Evolutionary conservation across 2,797 vertebrate genomes (phyloP), one percentile per base, ranked within the genome.

Genomic region (Gobio occitaniae): DNA sequence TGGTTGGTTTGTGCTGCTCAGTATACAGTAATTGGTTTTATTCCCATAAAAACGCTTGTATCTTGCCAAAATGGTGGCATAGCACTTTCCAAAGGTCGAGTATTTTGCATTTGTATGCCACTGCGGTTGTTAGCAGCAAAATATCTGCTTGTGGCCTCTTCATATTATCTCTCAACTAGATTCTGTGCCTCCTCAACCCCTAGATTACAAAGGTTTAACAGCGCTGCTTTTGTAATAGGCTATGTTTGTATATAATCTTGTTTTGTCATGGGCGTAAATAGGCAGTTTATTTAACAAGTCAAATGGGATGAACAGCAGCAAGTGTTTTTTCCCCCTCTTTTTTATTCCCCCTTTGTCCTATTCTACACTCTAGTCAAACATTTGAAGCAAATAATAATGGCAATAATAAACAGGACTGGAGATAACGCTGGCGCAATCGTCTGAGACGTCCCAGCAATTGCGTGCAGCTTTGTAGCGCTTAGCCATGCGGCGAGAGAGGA

Each of bases 201-300:
- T 81, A 47, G 3, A 48, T 74, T 78, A 75, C 50, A 50, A 52
- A 29, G 82, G 81, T 66, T 82, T 83, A 78, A 79, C 78, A 80
- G 56, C 29, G 50, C 29, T 13, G 41, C n/a, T 50, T 87, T 74
- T 89, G 87, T 90, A 89, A 90, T 89, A 84, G 72, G 25, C 25
- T 32, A 16, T 85, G 87, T 91, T 95, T 94, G 93, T 95, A 95
- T 95, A 95, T 95, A 95, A 95, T 94, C 93, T 92, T 90, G 78
- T 87, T 92, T 83, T 63, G 92, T 92, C 91, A 88, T 70, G 69
- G 89, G 86, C 90, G 91, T 94, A 95, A 95, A 95, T 94, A 94
- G 91, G 89, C 82, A 89, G 94, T 95, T 95, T 95, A 94, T 94
- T 94, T 94, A 94, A 95, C 94, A 93, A 94, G 93, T 93, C 93